Base-by-base conservation (phyloP, 2,888 invertebrate genomes). In the Pelosia muscerda region DNA sequence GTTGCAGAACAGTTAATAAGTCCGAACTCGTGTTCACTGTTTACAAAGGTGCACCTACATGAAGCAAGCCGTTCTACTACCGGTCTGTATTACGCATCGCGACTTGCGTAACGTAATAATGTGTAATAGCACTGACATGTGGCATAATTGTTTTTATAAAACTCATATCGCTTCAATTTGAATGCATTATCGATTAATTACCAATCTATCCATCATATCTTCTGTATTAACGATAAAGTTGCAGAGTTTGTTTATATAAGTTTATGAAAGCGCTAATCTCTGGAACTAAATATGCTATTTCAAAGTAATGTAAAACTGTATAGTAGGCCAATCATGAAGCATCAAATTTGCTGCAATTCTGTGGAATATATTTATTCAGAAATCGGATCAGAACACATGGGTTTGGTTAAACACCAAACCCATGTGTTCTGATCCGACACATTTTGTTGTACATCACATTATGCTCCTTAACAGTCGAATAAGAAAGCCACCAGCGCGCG, bases 1-100 rank as follows among this genome's bases (percentile, higher is more conserved):
- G 9, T 69, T 66, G 81, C 72, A 68, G 71, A 65, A 72, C 57
- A 22, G 64, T 56, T n/a, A 49, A 67, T 67, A 67, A 62, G 54
- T 23, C 49, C 56, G 56, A 31, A 57, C 62, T 38, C 53, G 28
- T 62, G 53, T n/a, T 23, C 4, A 25, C 11, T 22, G 23, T 42
- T 42, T 42, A 42, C 42, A 42, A 42, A 42, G 42, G 42, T 19
- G 42, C n/a, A n/a, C n/a, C n/a, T 42, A 42, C 6, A n/a, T 57
- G 19, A 19, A 28, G 6, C 22, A 10, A 58, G 66, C 23, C n/a
- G n/a, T 49, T 5, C 42, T n/a, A 49, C 26, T 66, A 72, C 65
- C 26, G 59, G 65, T 69, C 57, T 4, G 0, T 71, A 78, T 64
- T 79, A 57, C 81, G 79, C 72, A 67, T 69, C 62, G 64, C 28